Percentiles rank a stretch among this genome's conserved stretches.
Conservation (phyloP, 1,140 invertebrate species). For the Papilio aristodemus region DNA sequence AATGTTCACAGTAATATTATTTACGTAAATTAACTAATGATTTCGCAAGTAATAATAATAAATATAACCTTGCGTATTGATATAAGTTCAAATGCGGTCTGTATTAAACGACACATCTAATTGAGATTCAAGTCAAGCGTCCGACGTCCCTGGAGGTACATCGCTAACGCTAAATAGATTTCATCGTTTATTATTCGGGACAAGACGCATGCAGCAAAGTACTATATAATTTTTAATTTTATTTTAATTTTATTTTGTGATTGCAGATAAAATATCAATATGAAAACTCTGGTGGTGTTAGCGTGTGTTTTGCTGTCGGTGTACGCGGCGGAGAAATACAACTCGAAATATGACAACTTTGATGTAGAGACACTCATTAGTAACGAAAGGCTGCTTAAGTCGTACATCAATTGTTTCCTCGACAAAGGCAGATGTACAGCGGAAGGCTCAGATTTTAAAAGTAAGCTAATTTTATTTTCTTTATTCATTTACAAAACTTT, state of each 20-base stretch:
- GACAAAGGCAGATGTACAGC: conserved; percentile 86
- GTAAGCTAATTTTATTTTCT: conserved; percentile 74
- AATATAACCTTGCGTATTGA: conserved; percentile 17
- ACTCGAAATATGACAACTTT: conserved; percentile 82
- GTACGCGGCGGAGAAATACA: conserved; percentile 68
- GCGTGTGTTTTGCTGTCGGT: conserved; percentile 57
- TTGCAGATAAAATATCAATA: conserved; percentile 48
- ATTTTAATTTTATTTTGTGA: conserved; percentile 28
- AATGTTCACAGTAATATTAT: neutral
- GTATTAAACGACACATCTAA: conserved; percentile 12
- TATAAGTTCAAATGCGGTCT: conserved; percentile 19
- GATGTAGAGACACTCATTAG: conserved; percentile 85
- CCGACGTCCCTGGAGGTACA: conserved; percentile 43
- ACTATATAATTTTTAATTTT: conserved; percentile 2
- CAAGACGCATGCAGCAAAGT: conserved; percentile 40
- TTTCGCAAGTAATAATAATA: conserved; percentile 19
- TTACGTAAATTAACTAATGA: conserved; percentile 8
- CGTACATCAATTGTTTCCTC: conserved; percentile 86
- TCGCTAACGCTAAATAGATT: conserved; percentile 42
- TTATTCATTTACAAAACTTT: neutral
- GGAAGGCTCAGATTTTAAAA: conserved; percentile 87
- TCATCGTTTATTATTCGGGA: conserved; percentile 50
- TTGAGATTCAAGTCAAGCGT: conserved; percentile 46
- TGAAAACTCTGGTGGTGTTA: conserved; percentile 61
- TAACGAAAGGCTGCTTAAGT: conserved; percentile 84